Base-by-base conservation (phyloP, 2,797 vertebrate species). In the Semotilus atromaculatus region DNA sequence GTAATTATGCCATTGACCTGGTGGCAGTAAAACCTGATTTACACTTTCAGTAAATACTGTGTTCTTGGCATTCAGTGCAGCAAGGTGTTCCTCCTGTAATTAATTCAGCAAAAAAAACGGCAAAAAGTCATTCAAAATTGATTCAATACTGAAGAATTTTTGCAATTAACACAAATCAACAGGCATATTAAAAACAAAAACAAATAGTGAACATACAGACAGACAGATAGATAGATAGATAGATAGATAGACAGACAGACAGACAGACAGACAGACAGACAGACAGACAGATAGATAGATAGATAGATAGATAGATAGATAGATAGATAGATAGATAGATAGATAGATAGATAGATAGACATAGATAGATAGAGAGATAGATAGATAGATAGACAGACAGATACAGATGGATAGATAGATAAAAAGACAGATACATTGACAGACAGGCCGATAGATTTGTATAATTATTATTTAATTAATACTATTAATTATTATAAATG, bases 11-110 rank as follows among this genome's bases (percentile, higher is more conserved):
- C 26, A 9, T 62, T 64, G 70, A 73, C 51, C 70, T 64, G 38
- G 40, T 72, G 40, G 19, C 11, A 62, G 68, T 82, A 62, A 73
- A 62, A 73, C 29, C 31, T 73, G 55, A 82, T 73, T 82, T 82
- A 82, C 18, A 58, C 29, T 72, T 71, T 60, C n/a, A 72, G 80
- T 71, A 21, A 60, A 72, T 43, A 43, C 67, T 5, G n/a, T 21
- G n/a, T 38, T 77, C 36, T 40, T 38, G 74, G 74, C 36, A 60
- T 36, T n/a, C 21, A 36, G 45, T 68, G 45, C 58, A 45, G 40
- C 58, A 21, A 21, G 76, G 1, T 1, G 14, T 31, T 64, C 21
- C 23, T 81, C 14, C 23, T 40, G 79, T 55, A 26, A 70, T 53
- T 70, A 40, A 68, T 53, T 81, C 16, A 0, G 11, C 4, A 48